Evolutionary conservation across 2,797 vertebrate species (phyloP).

Genomic region (Tauraco hartlaubi): DNA sequence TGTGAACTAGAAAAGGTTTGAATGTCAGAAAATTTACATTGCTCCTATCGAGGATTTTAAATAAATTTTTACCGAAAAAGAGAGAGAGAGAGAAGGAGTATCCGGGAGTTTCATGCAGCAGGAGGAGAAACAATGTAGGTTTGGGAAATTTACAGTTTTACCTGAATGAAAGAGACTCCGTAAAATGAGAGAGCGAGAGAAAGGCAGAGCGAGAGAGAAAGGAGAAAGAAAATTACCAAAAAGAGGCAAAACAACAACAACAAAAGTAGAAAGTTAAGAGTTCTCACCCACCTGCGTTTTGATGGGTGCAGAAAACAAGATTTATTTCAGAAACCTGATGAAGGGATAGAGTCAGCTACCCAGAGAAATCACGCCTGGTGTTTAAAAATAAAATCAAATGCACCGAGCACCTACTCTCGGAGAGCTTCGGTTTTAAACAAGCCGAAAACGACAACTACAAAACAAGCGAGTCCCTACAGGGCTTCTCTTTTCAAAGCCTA

Average conservation of each 20-base stretch:
- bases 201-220: background rate
- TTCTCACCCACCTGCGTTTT: conserved; percentile 77
- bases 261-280: conserved; percentile 70
- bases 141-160: conserved; percentile 81
- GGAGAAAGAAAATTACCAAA: conserved; percentile 2
- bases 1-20: conserved; percentile 86
- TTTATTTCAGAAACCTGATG: conserved; percentile 67
- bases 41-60: conserved; percentile 77
- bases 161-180: conserved; percentile 76
- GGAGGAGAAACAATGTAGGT: conserved; percentile 67
- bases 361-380: conserved; percentile 66
- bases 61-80: background rate
- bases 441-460: conserved; percentile 66
- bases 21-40: conserved; percentile 86
- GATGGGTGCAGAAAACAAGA: conserved; percentile 65
- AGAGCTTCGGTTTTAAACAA: conserved; percentile 73
- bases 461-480: conserved; percentile 71
- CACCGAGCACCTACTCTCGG: conserved; percentile 39
- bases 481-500: conserved; percentile 53
- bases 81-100: background rate
- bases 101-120: conserved; percentile 67
- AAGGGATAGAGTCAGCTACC: conserved; percentile 55
- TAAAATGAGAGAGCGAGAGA: background rate
- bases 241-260: conserved; percentile 13
- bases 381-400: conserved; percentile 54